Percentiles rank a stretch among this genome's conserved stretches.
Conservation (phyloP, 2,797 vertebrate genomes). For the Choloepus didactylus region DNA sequence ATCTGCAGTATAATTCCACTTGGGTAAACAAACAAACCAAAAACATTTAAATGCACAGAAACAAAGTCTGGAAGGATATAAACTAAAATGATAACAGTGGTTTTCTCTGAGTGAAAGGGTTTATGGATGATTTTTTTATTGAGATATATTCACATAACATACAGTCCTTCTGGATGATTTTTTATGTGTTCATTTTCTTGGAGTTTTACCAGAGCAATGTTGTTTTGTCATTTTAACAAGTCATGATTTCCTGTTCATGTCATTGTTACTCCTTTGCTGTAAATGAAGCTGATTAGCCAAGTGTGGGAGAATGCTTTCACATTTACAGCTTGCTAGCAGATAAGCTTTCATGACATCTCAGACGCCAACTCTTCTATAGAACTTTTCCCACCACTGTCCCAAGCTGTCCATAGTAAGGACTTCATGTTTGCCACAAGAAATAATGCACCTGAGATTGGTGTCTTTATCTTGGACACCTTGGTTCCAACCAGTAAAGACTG, state of each 20-base stretch:
- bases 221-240: conserved; percentile 44
- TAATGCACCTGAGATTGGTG: neutral
- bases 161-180: neutral
- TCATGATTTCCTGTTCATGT: neutral
- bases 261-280: neutral
- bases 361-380: neutral
- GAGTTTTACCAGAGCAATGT: neutral
- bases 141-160: no score
- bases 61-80: neutral
- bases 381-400: neutral
- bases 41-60: neutral
- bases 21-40: neutral
- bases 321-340: neutral
- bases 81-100: no score
- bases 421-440: conserved; percentile 4
- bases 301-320: neutral
- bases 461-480: neutral
- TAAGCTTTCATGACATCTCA: neutral
- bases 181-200: neutral
- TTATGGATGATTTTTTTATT: no score
- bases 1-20: conserved; percentile 41
- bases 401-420: neutral
- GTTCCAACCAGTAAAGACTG: neutral
- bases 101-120: neutral
- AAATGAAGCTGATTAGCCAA: neutral